Conservation (phyloP, 2,797 vertebrate species). For the Bradypodion pumilum region DNA sequence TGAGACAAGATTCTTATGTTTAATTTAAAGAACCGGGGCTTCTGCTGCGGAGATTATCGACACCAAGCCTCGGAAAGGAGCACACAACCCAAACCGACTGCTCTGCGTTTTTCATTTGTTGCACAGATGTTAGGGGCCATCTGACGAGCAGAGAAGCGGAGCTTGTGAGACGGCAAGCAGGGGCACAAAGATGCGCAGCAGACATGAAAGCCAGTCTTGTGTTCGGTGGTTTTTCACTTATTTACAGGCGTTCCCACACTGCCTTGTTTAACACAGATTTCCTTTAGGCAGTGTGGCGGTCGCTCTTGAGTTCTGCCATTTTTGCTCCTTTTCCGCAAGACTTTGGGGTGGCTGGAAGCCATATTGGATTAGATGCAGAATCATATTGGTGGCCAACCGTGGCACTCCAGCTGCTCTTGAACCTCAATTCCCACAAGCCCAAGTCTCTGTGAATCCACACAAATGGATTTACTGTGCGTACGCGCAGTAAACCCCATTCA, state of each 20-base stretch:
- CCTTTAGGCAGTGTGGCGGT: constrained; percentile 39
- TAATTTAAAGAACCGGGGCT: constrained; percentile 73
- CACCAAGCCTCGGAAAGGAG: constrained; percentile 62
- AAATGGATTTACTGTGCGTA: too few species aligned
- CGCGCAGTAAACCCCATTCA: too few species aligned
- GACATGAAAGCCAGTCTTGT: background rate
- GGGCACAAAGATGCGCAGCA: fast-evolving
- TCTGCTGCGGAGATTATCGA: constrained; percentile 69
- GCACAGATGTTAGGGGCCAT: constrained; percentile 58
- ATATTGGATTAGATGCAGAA: background rate
- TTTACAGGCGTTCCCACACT: background rate
- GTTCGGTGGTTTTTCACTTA: constrained; percentile 35
- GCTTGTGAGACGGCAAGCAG: constrained; percentile 9
- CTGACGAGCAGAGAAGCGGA: constrained; percentile 47
- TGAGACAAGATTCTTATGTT: constrained; percentile 74
- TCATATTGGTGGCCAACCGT: background rate
- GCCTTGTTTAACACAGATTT: constrained; percentile 28
- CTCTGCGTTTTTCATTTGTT: constrained; percentile 65
- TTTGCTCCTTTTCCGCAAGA: background rate
- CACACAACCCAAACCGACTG: constrained; percentile 57
- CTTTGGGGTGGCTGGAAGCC: background rate
- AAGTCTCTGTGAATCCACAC: too few species aligned
- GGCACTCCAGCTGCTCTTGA: too few species aligned
- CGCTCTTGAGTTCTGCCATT: background rate
- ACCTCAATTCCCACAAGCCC: too few species aligned